Evolutionary conservation across 2,113 vertebrate genomes (phyloP), one percentile per base, ranked within the genome.

Genomic region (Callipepla californica): DNA sequence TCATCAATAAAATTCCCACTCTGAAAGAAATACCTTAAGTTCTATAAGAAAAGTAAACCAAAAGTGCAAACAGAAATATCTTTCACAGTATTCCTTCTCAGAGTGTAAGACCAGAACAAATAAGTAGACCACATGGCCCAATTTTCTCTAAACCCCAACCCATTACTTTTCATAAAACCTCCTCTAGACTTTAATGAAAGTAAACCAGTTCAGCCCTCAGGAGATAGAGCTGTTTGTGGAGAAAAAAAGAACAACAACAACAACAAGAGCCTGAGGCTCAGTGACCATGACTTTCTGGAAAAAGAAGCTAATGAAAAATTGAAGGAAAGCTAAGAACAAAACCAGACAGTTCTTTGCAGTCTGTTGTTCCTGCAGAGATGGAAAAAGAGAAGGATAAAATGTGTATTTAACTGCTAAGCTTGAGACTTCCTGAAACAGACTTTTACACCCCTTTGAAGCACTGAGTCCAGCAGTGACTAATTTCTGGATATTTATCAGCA

Each of bases 191-290:
- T 89, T 9, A 72, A 57, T 58, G 67, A 85, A 94, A 82, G 0
- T 1, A 89, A 95, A 83, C 23, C 63, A 88, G 85, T 59, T 93
- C 70, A 93, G 63, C 59, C 70, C 90, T 91, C 87, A 50, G 55
- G 90, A 91, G 85, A 89, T 5, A 34, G 30, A 89, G 45, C 36
- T 94, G 67, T 82, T 66, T 45, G 53, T 73, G 75, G 11, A 84
- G 67, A 88, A 92, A 26, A 68, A 17, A 86, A 78, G 88, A 94
- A 22, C 73, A 22, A 34, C 12, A 59, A 53, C 25, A 51, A 15
- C 50, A 17, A 89, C 74, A 65, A 67, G 22, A 80, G 63, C 92
- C 72, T 80, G 75, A 85, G 68, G 90, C 42, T 94, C 42, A 69
- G n/a, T 80, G 90, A 79, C 75, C 0, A 16, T 87, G 66, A 79